phyloP scores from a whole-genome alignment of 2,113 vertebrate species.

The Scolopax mira region DNA sequence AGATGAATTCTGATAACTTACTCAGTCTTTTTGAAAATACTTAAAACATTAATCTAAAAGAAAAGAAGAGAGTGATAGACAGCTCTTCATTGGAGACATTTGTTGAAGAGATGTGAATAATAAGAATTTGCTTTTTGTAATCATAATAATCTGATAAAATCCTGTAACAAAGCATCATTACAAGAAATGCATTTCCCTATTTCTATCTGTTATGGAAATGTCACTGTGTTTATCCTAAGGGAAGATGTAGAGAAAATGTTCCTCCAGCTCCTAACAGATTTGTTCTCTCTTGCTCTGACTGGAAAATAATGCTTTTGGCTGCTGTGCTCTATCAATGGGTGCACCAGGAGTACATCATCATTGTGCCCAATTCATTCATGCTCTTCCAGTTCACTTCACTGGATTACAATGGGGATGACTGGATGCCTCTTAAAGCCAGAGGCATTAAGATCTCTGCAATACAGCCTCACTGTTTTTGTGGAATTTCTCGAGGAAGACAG shows the following conservation, averaged over 20 bases:
- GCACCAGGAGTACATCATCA: background rate
- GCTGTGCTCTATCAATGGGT: background rate
- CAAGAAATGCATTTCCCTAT: background rate
- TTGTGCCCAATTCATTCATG: background rate
- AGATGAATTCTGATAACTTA: background rate
- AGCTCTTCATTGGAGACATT: background rate
- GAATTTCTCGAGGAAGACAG: background rate
- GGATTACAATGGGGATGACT: background rate
- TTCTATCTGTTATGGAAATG: background rate
- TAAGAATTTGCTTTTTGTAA: background rate
- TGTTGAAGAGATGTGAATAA: background rate
- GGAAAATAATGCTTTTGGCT: slow-evolving; percentile 9
- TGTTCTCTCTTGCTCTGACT: background rate
- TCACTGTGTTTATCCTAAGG: slow-evolving; percentile 23
- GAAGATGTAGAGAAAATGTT: slow-evolving; percentile 2
- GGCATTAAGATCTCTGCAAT: background rate
- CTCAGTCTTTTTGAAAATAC: background rate
- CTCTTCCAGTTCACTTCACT: slow-evolving; percentile 1
- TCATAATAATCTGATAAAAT: background rate
- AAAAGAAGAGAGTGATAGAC: background rate
- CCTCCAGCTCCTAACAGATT: background rate
- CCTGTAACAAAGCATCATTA: background rate
- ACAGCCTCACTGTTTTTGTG: background rate
- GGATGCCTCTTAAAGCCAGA: too few species aligned
- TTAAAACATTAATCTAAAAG: background rate